Evolutionary conservation across 2,113 vertebrate species (phyloP).

Genomic region (Arothron firmamentum): DNA sequence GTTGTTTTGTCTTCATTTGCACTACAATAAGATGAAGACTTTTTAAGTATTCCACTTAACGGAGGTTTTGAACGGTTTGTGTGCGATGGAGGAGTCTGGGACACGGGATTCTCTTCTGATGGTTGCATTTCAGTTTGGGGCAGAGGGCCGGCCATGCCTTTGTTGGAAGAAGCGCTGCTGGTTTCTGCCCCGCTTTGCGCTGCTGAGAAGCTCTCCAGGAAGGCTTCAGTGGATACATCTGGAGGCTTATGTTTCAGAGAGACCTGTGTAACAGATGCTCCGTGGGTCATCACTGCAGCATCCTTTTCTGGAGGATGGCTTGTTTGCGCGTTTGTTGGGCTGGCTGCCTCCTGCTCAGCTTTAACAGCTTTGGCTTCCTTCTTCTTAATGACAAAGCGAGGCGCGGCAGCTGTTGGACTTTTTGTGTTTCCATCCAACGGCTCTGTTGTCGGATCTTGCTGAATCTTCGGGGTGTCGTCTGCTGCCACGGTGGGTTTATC

Average conservation of each 20-base stretch:
- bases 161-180: slow-evolving; percentile 49
- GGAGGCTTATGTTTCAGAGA: slow-evolving; percentile 92
- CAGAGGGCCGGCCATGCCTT: slow-evolving; percentile 22
- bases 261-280: slow-evolving; percentile 40
- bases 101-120: slow-evolving; percentile 61
- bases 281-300: slow-evolving; percentile 22
- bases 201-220: slow-evolving; percentile 81
- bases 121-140: slow-evolving; percentile 39
- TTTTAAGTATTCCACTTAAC: slow-evolving; percentile 82
- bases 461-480: slow-evolving; percentile 79
- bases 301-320: slow-evolving; percentile 55
- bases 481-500: slow-evolving; percentile 75
- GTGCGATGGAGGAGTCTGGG: slow-evolving; percentile 71
- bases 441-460: slow-evolving; percentile 52
- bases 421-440: slow-evolving; percentile 65
- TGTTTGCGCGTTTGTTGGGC: slow-evolving; percentile 36
- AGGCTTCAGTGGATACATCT: slow-evolving; percentile 90
- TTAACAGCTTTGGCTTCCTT: slow-evolving; percentile 71
- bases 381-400: slow-evolving; percentile 72
- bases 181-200: slow-evolving; percentile 73
- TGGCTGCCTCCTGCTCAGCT: slow-evolving; percentile 52
- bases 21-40: slow-evolving; percentile 65
- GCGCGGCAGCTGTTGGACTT: slow-evolving; percentile 49
- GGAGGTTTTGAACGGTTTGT: slow-evolving; percentile 79
- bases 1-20: slow-evolving; percentile 70